Base-by-base conservation (phyloP, 2,797 vertebrate genomes). In the Limosa lapponica region DNA sequence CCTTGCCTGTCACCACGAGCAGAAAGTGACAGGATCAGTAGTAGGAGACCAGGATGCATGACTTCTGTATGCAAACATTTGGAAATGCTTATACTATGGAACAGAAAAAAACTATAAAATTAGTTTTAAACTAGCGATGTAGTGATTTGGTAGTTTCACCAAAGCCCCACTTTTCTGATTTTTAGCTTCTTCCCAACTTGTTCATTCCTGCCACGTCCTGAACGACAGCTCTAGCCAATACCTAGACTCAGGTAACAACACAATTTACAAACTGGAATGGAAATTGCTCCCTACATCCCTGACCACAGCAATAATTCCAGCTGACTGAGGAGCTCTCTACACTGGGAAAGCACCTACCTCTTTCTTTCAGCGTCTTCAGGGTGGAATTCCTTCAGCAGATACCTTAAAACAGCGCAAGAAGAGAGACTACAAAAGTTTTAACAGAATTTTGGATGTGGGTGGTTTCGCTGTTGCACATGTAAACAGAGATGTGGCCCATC, bases 31-130 rank as follows among this genome's bases (percentile, higher is more conserved):
- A 49, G 18, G 11, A n/a, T 22, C 48, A 48, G 27, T 1, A 27
- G 16, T 8, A 1, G 5, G 6, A 8, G 30, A 49, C 23, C 2
- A 1, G 22, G 24, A 66, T 2, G 19, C 27, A 46, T 9, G 16
- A 51, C 11, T 73, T 36, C n/a, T 19, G 12, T 32, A 61, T 4
- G 4, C 67, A 64, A 82, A 37, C 10, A 44, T 19, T 54, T 41
- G 32, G 41, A 59, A 88, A 65, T 4, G 5, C 32, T 67, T 49
- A 41, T 6, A 16, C 10, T 34, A 25, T 12, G 22, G 30, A 77
- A n/a, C 20, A 49, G 19, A 74, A 20, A n/a, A 58, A 19, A 14
- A 0, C 3, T 8, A 7, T 5, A 57, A 7, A 64, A 57, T 28
- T 37, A 44, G 11, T n/a, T 70, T 36, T 49, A 92, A 52, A 59